A percentile compares a stretch with the other conserved stretches of the same genome.
Conservation (phyloP, 2,888 invertebrate genomes). For the Achlya flavicornis region DNA sequence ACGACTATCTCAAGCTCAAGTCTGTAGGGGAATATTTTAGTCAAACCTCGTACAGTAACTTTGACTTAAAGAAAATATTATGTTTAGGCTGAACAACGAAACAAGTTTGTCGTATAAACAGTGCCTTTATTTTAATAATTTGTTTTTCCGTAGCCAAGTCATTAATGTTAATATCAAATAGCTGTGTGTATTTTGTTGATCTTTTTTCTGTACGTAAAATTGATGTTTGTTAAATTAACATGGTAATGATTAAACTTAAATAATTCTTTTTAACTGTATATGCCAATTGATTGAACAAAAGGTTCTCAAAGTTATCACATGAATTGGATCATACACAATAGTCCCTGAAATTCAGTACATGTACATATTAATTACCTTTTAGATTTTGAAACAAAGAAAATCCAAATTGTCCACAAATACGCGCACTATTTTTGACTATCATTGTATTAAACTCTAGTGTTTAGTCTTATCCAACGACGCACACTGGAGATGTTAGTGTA, state of each 20-base stretch:
- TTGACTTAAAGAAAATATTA: conserved; percentile 23
- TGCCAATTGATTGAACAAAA: background rate
- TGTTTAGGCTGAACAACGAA: conserved; percentile 22
- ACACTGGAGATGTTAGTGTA: conserved; percentile 49
- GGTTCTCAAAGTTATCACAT: background rate
- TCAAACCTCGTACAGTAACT: conserved; percentile 14
- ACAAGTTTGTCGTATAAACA: conserved; percentile 34
- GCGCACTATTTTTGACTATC: background rate
- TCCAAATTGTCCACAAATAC: conserved; percentile 12
- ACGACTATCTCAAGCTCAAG: background rate
- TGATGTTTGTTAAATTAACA: background rate
- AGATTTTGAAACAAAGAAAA: background rate
- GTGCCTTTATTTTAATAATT: conserved; percentile 38
- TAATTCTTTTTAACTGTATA: background rate
- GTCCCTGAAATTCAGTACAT: background rate
- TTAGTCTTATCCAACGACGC: conserved; percentile 41
- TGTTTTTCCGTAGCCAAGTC: conserved; percentile 18
- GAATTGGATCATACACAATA: background rate
- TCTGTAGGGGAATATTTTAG: conserved; percentile 1
- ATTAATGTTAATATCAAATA: conserved; percentile 21
- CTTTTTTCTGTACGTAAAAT: background rate
- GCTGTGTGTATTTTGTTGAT: conserved; percentile 22
- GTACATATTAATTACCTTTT: background rate
- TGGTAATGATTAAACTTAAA: background rate
- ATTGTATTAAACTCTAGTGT: conserved; percentile 32